phyloP scores from a whole-genome alignment of 2,888 invertebrate genomes.

The Acholoe squamosa region DNA sequence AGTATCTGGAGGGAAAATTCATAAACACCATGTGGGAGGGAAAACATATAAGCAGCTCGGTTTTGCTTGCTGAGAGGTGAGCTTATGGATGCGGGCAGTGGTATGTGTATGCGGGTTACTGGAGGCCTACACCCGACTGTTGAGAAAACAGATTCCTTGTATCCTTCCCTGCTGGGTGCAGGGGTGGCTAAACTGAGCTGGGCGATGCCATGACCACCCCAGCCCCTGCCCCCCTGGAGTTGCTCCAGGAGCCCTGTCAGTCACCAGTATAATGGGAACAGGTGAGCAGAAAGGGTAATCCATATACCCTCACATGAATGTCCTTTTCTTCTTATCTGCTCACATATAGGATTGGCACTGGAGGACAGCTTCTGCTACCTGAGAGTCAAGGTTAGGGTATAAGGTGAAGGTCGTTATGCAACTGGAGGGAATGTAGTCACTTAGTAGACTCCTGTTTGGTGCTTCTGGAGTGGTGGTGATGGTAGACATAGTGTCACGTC shows the following conservation, averaged over 20 bases:
- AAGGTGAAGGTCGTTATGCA: conserved; percentile 40
- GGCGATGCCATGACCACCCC: conserved; percentile 38
- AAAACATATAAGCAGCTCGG: not conserved
- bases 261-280: not conserved
- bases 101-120: not conserved
- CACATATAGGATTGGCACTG: too few species aligned
- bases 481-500: not conserved
- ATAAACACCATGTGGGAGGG: not conserved
- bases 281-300: too few species aligned
- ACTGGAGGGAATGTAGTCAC: not conserved
- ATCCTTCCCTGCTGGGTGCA: conserved; percentile 33
- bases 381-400: not conserved
- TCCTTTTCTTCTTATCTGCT: too few species aligned
- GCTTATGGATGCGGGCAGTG: not conserved
- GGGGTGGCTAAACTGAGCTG: not conserved
- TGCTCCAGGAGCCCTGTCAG: conserved; percentile 35
- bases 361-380: conserved; percentile 11
- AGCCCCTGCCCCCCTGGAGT: conserved; percentile 20
- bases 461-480: not conserved
- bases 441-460: not conserved
- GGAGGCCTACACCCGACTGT: not conserved
- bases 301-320: too few species aligned
- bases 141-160: conserved; percentile 55
- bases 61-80: not conserved
- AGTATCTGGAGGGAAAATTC: not conserved